A percentile compares a stretch with the other conserved stretches of the same genome.
Evolutionary conservation across 2,113 vertebrate species (phyloP).

Genomic region (Salvelinus namaycush): DNA sequence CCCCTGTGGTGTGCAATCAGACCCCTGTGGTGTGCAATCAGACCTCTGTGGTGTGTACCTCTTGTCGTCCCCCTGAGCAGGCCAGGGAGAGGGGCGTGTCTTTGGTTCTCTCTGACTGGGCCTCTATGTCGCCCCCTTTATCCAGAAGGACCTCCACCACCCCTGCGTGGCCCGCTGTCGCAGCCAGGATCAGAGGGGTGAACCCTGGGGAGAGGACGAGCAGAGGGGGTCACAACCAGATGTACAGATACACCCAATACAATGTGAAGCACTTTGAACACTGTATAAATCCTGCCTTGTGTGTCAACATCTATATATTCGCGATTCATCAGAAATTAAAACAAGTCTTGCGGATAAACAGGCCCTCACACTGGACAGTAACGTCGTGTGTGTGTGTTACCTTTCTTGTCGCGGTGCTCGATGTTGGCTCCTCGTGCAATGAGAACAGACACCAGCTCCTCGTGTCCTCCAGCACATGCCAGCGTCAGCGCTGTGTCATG

Average conservation of each 20-base stretch:
- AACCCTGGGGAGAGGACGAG: conserved; percentile 78
- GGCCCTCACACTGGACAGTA: not conserved
- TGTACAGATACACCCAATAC: not conserved
- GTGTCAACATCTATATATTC: too few species aligned
- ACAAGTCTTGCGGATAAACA: too few species aligned
- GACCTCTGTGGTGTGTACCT: conserved; percentile 73
- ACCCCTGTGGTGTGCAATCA: too few species aligned
- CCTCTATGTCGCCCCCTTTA: conserved; percentile 98
- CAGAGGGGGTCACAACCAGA: not conserved
- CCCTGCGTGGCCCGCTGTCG: conserved; percentile 95
- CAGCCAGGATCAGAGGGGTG: conserved; percentile 95
- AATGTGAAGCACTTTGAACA: too few species aligned
- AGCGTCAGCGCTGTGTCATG: conserved; percentile 97
- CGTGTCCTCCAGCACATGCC: conserved; percentile 94
- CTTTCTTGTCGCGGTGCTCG: conserved; percentile 98
- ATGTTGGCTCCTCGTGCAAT: conserved; percentile 96
- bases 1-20: too few species aligned
- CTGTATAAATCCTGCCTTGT: too few species aligned
- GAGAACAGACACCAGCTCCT: conserved; percentile 96
- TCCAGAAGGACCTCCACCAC: conserved; percentile 97
- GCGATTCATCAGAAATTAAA: too few species aligned
- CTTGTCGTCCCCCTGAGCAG: conserved; percentile 95
- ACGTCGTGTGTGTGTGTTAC: conserved; percentile 59
- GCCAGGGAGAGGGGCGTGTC: conserved; percentile 96
- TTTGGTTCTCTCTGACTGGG: conserved; percentile 98